Evolutionary conservation across 2,797 vertebrate genomes (phyloP), one percentile per base, ranked within the genome.

Genomic region (Malacoraja senta): DNA sequence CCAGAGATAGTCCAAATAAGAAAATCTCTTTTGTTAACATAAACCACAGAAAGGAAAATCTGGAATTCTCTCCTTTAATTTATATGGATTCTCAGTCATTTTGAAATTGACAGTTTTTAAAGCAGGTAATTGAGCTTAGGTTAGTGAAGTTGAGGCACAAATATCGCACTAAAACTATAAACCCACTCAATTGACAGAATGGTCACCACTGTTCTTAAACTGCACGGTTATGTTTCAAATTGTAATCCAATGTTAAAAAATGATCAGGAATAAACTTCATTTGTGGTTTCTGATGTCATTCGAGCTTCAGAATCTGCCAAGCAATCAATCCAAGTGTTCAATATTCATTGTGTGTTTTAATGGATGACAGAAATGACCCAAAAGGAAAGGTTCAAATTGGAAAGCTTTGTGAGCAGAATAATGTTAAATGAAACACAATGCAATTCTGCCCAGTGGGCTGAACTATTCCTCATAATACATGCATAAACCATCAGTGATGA

Each of bases 221-320:
- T 71, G 7, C 21, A 17, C 26, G 17, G 71, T 38, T 53, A 93
- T 19, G 32, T 61, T 93, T 61, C 76, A 93, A 78, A 1, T 29
- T 32, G 15, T 76, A 61, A 53, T 24, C 29, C 68, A 44, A 74
- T 93, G 35, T 76, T 53, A 61, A 44, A 61, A 53, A 65, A 77
- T 76, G 58, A 29, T 19, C 35, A 93, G 91, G 71, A 93, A 53
- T 53, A 24, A 93, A 93, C 44, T 84, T 84, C 10, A 84, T 61
- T 84, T 8, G 19, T 35, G 19, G 53, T 35, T 68, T 68, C 58
- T 63, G n/a, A 26, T 63, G 61, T 63, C 83, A 13, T 86, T 26
- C 32, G 58, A 86, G 32, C 8, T 17, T 12, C 35, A 38, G 32
- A 17, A 79, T 38, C 78, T 88, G 21, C 17, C 15, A 1, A 9